These are phyloP conservation scores for Mastomys coucha DNA, from an alignment of 2,113 vertebrate genomes.

Conservation along the genomic window DNA sequence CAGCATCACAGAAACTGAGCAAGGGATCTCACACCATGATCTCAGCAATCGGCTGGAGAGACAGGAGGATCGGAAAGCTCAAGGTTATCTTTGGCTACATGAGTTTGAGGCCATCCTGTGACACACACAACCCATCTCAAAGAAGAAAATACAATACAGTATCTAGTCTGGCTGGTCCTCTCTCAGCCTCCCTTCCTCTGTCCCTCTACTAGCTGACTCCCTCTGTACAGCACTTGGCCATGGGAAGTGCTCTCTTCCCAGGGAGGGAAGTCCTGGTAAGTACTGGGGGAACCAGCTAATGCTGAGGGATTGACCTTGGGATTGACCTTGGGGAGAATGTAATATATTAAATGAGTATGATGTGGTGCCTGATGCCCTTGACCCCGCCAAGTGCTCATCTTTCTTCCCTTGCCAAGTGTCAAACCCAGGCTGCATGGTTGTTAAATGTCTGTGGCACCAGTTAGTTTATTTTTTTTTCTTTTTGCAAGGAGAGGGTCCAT, in stretches of 20 bases:
- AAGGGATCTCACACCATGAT: not conserved
- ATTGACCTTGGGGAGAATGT: not conserved
- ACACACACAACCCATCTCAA: not conserved
- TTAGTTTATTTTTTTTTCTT: too few relatives aligned
- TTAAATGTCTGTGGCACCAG: not conserved
- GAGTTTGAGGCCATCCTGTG: not conserved
- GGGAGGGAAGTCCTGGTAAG: not conserved
- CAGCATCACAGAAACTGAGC: not conserved
- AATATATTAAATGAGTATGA: not conserved
- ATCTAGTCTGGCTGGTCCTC: not conserved
- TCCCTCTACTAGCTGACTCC: not conserved
- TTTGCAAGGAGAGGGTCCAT: not conserved
- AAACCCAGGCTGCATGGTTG: not conserved
- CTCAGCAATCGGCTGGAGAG: not conserved
- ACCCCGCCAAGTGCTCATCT: not conserved
- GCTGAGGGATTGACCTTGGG: rapidly evolving
- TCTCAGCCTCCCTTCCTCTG: not conserved
- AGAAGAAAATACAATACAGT: not conserved
- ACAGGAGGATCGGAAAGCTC: not conserved
- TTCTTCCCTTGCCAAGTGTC: not conserved
- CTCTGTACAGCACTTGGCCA: not conserved
- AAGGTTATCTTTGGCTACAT: not conserved
- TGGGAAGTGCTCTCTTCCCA: not conserved
- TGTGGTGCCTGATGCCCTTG: not conserved
- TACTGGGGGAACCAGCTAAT: not conserved